Percentiles rank a stretch among this genome's conserved stretches.
phyloP scores from a whole-genome alignment of 2,797 vertebrate species.

The Phoeniculus purpureus region DNA sequence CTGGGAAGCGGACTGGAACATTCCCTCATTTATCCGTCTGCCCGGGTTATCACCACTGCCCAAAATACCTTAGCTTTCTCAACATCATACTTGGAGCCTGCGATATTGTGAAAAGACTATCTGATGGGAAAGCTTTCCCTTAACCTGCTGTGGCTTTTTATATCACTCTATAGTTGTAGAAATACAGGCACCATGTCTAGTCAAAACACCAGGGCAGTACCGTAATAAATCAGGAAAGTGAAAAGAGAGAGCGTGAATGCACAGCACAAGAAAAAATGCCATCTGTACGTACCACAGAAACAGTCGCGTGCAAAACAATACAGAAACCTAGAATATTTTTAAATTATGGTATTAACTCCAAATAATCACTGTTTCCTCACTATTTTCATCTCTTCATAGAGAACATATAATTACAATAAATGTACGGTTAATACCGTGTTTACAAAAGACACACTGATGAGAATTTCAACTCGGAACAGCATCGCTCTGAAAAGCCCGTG shows the following conservation, averaged over 20 bases:
- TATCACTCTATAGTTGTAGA: background rate
- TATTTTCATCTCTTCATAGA: conserved; percentile 17
- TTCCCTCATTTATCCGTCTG: conserved; percentile 41
- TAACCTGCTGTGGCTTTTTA: background rate
- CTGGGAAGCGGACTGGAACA: conserved; percentile 57
- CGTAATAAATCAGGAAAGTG: background rate
- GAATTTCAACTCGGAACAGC: conserved; percentile 46
- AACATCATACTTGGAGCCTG: no score
- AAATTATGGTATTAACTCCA: conserved; percentile 56
- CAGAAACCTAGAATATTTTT: conserved; percentile 23
- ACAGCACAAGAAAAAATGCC: background rate
- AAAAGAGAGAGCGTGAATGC: conserved; percentile 13
- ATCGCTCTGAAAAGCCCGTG: background rate
- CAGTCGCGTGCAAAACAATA: background rate
- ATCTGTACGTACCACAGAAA: conserved; percentile 2
- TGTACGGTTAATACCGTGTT: conserved; percentile 57
- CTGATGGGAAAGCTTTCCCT: conserved; percentile 7
- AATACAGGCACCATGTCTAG: background rate
- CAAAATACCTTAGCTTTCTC: background rate
- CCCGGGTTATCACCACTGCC: conserved; percentile 34
- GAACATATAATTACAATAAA: conserved; percentile 60
- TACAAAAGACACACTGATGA: conserved; percentile 60
- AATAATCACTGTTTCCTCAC: conserved; percentile 61
- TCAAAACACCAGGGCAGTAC: conserved; percentile 12
- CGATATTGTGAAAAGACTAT: background rate